A percentile compares a stretch with the other conserved stretches of the same genome.
Evolutionary conservation across 2,888 invertebrate genomes (phyloP).

Genomic region (Steinernema carpocapsae): DNA sequence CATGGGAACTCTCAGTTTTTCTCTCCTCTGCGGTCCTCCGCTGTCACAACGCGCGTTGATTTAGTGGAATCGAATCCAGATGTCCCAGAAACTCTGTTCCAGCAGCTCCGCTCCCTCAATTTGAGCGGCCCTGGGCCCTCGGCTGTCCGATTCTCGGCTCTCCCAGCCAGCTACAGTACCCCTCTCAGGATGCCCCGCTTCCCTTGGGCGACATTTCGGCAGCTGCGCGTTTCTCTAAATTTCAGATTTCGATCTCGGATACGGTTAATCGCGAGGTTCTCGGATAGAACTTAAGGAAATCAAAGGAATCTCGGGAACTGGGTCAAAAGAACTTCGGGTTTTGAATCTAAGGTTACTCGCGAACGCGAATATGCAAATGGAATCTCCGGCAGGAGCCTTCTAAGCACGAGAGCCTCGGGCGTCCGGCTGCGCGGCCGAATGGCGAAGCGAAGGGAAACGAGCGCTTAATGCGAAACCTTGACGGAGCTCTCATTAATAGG

Average conservation of each 20-base stretch:
- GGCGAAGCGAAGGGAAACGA: slow-evolving; percentile 19
- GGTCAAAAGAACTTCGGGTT: not conserved
- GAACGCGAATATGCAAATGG: not conserved
- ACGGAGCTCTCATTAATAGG: slow-evolving; percentile 43
- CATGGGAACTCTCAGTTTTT: slow-evolving; percentile 29
- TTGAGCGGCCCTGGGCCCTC: not conserved
- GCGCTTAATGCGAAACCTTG: slow-evolving; percentile 31
- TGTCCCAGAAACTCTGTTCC: not conserved
- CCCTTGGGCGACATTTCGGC: not conserved
- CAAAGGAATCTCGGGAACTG: not conserved
- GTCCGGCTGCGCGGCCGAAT: slow-evolving; percentile 16
- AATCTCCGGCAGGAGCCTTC: slow-evolving; percentile 2
- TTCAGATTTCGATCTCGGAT: slow-evolving; percentile 9
- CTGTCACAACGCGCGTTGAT: slow-evolving; percentile 1
- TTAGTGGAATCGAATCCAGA: slow-evolving; percentile 28
- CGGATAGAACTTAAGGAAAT: too few relatives aligned
- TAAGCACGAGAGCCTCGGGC: slow-evolving; percentile 19
- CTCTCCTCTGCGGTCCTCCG: not conserved
- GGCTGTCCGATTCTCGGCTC: not conserved
- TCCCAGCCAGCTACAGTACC: slow-evolving; percentile 6
- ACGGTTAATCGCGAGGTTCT: not conserved
- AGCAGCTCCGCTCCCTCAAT: not conserved
- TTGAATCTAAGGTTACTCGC: not conserved
- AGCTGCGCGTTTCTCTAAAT: not conserved
- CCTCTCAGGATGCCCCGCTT: not conserved